These are phyloP conservation scores for Drosophila melanosoma DNA, from an alignment of 2,888 invertebrate genomes.

Conservation along the genomic window DNA sequence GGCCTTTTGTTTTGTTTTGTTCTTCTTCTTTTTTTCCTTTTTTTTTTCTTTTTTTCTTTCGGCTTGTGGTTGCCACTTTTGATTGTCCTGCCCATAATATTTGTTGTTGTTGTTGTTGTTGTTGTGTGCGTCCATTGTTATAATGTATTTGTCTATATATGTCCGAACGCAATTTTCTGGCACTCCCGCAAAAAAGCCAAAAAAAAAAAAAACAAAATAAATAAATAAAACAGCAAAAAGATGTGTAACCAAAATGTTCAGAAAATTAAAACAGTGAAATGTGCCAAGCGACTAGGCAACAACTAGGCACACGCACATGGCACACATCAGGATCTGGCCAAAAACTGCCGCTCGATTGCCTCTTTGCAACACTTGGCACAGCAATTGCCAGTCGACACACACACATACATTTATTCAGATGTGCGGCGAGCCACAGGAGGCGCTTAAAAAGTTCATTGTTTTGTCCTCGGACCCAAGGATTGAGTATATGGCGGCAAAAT, in stretches of 20 bases:
- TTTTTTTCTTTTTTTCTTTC: slow-evolving; percentile 49
- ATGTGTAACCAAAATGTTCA: slow-evolving; percentile 59
- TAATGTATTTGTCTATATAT: slow-evolving; percentile 53
- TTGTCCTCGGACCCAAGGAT: slow-evolving; percentile 18
- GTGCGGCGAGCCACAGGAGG: slow-evolving; percentile 52
- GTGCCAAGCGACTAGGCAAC: slow-evolving; percentile 31
- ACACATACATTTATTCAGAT: slow-evolving; percentile 1
- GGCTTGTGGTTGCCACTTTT: slow-evolving; percentile 76
- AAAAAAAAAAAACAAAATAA: not conserved
- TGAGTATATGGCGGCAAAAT: slow-evolving; percentile 9
- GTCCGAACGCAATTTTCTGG: slow-evolving; percentile 55
- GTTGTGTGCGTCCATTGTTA: slow-evolving; percentile 56
- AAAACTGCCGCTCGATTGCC: slow-evolving; percentile 73
- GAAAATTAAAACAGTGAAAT: slow-evolving; percentile 71
- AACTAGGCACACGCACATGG: slow-evolving; percentile 36
- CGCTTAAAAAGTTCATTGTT: slow-evolving; percentile 72
- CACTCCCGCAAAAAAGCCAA: slow-evolving; percentile 5
- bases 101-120: slow-evolving; percentile 32
- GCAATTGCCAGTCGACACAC: slow-evolving; percentile 48
- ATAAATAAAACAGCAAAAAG: slow-evolving; percentile 5
- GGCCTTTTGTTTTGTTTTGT: slow-evolving; percentile 42
- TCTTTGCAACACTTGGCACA: slow-evolving; percentile 66
- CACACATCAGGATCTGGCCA: slow-evolving; percentile 44
- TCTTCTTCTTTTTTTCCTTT: slow-evolving; percentile 41
- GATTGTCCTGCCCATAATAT: slow-evolving; percentile 75